Base-by-base conservation (phyloP, 2,888 invertebrate genomes). In the Euplagia quadripunctaria region DNA sequence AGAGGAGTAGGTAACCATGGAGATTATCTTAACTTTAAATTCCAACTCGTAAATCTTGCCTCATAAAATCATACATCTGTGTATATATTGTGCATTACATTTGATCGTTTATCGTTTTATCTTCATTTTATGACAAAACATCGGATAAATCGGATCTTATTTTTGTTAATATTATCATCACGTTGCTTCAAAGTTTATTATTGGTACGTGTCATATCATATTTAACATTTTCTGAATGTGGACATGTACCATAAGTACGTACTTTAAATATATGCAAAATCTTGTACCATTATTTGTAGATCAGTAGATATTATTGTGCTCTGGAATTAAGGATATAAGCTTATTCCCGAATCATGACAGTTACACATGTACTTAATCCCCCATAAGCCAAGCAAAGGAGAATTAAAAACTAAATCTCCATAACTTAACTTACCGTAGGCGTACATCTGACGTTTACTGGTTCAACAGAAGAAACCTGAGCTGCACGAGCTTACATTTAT, bases 401-500 rank as follows among this genome's bases (percentile, higher is more conserved):
- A 78, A 82, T 80, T 81, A 77, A 78, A 82, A 82, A 76, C 68
- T 77, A 80, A 88, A 84, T 79, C 70, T 78, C 74, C 74, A 75
- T 75, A 81, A 83, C 83, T 85, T 83, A 86, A 78, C 67, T 70
- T 71, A 65, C 68, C 72, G 89, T 90, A 85, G 90, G 88, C 87
- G 90, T 88, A 78, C 66, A 41, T 12, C 42, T 76, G 70, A 75
- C 75, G 76, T 77, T 77, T 77, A 72, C 72, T 74, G 75, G 80
- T 80, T 68, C 65, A 80, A 74, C 79, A 72, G 75, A 68, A 61
- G 75, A 77, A 82, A 81, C 76, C 78, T 75, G 76, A 80, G 78
- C 76, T 82, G 86, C 86, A 86, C 85, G 81, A 73, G 85, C 84
- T 79, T 79, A 88, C 89, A 88, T 88, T 88, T 93, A 92, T 92